Conservation (phyloP, 2,113 vertebrate genomes). For the Numenius arquata region DNA sequence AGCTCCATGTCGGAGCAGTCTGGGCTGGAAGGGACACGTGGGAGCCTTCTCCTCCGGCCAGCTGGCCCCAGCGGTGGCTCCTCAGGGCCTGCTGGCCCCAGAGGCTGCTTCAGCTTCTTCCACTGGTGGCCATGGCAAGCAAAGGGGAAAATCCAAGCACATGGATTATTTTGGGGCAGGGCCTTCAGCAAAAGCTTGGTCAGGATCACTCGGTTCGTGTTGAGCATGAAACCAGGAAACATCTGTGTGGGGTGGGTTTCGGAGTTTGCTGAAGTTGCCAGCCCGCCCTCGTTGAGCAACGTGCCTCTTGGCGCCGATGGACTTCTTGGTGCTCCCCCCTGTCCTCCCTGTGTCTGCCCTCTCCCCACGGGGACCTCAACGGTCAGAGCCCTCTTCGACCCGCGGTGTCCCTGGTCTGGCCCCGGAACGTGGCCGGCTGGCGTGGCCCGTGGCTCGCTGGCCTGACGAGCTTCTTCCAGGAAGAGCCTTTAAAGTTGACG, state of each 20-base stretch:
- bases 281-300: background rate
- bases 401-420: rapidly evolving
- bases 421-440: background rate
- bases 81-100: background rate
- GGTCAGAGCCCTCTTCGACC: background rate
- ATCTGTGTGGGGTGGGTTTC: background rate
- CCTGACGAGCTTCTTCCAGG: background rate
- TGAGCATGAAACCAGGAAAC: constrained; percentile 11
- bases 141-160: background rate
- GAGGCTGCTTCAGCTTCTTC: background rate
- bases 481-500: background rate
- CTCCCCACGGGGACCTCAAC: background rate
- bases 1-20: rapidly evolving
- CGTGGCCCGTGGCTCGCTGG: rapidly evolving
- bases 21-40: background rate
- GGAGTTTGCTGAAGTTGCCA: background rate
- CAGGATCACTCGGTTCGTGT: rapidly evolving
- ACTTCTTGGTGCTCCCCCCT: background rate
- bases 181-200: background rate
- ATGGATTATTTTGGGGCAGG: background rate
- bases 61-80: background rate
- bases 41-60: background rate
- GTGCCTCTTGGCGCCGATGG: background rate
- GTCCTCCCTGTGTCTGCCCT: background rate
- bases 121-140: background rate